Evolutionary conservation across 2,888 invertebrate genomes (phyloP).

Genomic region (Drosophila lacicola): DNA sequence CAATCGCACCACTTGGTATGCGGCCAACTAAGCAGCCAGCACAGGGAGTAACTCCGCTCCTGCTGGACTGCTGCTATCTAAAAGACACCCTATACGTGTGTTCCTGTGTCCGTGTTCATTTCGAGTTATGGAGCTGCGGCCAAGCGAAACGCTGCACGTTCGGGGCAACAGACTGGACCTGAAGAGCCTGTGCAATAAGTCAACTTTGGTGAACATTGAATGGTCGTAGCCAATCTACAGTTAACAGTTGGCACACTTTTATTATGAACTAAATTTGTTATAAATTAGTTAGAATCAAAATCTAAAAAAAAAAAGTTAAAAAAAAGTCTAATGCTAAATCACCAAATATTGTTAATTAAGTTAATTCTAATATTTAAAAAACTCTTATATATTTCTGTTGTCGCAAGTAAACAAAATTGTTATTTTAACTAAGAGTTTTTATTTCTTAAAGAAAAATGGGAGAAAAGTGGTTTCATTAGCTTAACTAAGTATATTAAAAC

Average conservation of each 20-base stretch:
- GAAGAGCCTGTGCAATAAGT: slow-evolving; percentile 23
- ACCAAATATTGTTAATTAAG: slow-evolving; percentile 68
- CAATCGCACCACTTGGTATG: slow-evolving; percentile 84
- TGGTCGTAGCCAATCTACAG: slow-evolving; percentile 3
- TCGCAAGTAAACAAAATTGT: slow-evolving; percentile 37
- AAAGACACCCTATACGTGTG: neutral
- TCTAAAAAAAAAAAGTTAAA: slow-evolving; percentile 1
- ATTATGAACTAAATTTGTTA: slow-evolving; percentile 18
- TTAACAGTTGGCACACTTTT: slow-evolving; percentile 15
- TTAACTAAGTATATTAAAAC: no score
- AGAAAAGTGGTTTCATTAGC: no score
- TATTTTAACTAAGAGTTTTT: no score
- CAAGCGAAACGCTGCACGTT: neutral
- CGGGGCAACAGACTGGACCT: slow-evolving; percentile 11
- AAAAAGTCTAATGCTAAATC: slow-evolving; percentile 60
- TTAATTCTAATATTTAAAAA: slow-evolving; percentile 41
- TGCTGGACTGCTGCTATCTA: neutral
- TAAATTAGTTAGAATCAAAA: slow-evolving; percentile 22
- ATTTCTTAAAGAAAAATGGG: no score
- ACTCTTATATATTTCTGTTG: slow-evolving; percentile 24
- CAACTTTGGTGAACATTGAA: slow-evolving; percentile 9
- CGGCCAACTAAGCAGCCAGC: slow-evolving; percentile 44
- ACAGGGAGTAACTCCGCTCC: no score
- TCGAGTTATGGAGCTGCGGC: slow-evolving; percentile 4
- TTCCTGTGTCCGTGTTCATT: neutral